Base-by-base conservation (phyloP, 2,888 invertebrate species). In the Thecocarcelia acutangulata region DNA sequence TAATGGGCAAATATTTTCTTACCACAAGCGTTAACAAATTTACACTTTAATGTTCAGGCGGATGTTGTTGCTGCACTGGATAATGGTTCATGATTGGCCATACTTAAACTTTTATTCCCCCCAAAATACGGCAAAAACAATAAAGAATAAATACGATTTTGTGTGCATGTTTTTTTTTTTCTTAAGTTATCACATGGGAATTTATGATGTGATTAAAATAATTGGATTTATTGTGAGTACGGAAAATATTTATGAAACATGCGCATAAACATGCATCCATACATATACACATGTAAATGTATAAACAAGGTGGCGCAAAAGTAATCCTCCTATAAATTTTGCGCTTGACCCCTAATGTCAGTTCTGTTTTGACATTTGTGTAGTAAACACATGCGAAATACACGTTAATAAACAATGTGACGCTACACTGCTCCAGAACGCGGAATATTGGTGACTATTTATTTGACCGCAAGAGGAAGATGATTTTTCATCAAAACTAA, bases 1-100 rank as follows among this genome's bases (percentile, higher is more conserved):
- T 84, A 85, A 84, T 85, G 84, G 83, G 77, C 79, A 83, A 80
- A 83, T 81, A 83, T 83, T 82, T 83, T 83, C 80, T 79, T 77
- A 82, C 82, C 80, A 82, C 82, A 80, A 77, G 84, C 83, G 83
- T 80, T 82, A 84, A 83, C 82, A 83, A 83, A 83, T 83, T 84
- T 83, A 83, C 84, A 84, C 84, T 79, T 84, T 75, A 76, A 69
- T 78, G 75, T 74, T 80, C 42, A 66, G 72, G 59, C 17, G 46
- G 50, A 54, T 70, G 74, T 42, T 66, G 76, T 42, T 73, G 76
- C 46, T 68, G 24, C 56, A 63, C 42, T 44, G 44, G 58, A 78
- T 82, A 82, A 82, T 82, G 70, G 69, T 48, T 44, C 59, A 74
- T 82, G 74, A 82, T 78, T 82, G 82, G 83, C 68, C 66, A 72